Percentiles rank a stretch among this genome's conserved stretches.
Conservation (phyloP, 2,888 invertebrate species). For the Ormia ochracea region DNA sequence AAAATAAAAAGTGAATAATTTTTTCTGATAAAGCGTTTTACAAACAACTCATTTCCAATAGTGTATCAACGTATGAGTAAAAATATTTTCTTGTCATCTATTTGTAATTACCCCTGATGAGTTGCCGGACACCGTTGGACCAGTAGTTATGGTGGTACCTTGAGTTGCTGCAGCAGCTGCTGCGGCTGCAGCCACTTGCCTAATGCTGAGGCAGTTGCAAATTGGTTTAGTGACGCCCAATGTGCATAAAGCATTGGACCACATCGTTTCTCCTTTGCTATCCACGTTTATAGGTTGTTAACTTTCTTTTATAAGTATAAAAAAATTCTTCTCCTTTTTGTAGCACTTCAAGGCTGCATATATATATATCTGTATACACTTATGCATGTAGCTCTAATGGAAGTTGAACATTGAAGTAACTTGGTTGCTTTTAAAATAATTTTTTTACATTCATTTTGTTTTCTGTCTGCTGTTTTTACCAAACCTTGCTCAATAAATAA, state of each 20-base stretch:
- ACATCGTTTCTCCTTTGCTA: conserved; percentile 75
- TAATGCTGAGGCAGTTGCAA: conserved; percentile 77
- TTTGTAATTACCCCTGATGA: conserved; percentile 70
- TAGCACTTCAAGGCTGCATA: conserved; percentile 10
- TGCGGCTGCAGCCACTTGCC: conserved; percentile 76
- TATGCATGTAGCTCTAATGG: background rate
- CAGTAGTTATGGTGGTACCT: conserved; percentile 70
- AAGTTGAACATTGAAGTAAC: conserved; percentile 47
- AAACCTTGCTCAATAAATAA: background rate
- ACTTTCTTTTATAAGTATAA: conserved; percentile 22
- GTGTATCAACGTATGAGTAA: background rate
- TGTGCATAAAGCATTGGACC: conserved; percentile 78
- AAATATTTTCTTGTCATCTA: background rate
- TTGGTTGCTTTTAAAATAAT: conserved; percentile 34
- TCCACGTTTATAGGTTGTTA: conserved; percentile 68
- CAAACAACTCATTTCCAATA: too few species aligned
- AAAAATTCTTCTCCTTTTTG: conserved; percentile 1
- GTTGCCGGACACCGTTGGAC: conserved; percentile 68
- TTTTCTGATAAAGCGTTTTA: too few species aligned
- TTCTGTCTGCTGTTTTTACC: background rate
- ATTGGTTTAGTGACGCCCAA: conserved; percentile 77
- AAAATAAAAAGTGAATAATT: too few species aligned
- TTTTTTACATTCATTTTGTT: background rate
- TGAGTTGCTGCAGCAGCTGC: conserved; percentile 72
- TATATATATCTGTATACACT: background rate